phyloP scores from a whole-genome alignment of 2,888 invertebrate species.

The Tetropium fuscum region DNA sequence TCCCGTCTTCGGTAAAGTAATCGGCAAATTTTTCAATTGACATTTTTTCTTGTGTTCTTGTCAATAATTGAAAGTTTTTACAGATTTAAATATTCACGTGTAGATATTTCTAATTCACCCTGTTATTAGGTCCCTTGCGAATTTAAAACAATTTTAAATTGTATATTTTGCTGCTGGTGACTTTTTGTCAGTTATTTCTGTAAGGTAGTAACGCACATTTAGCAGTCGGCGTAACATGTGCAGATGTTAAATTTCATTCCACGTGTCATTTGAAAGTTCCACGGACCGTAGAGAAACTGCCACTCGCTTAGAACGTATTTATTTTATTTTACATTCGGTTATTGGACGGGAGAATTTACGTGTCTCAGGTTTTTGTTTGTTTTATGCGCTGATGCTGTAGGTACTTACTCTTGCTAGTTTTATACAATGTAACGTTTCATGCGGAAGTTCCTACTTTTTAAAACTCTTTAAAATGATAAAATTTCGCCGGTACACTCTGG shows the following conservation, averaged over 20 bases:
- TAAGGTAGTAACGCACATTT: not conserved
- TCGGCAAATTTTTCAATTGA: too few species aligned
- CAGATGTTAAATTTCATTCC: slow-evolving; percentile 4
- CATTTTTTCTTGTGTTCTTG: too few species aligned
- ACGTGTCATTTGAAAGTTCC: slow-evolving; percentile 20
- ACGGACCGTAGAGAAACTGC: slow-evolving; percentile 14
- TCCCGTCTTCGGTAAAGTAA: too few species aligned
- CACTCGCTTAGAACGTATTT: slow-evolving; percentile 20
- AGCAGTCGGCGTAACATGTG: not conserved
- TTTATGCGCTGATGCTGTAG: slow-evolving; percentile 23
- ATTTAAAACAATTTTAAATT: too few species aligned
- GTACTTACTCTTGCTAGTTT: slow-evolving; percentile 26
- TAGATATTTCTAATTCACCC: too few species aligned
- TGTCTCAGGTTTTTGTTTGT: slow-evolving; percentile 26
- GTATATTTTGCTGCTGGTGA: too few species aligned
- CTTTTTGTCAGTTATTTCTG: too few species aligned
- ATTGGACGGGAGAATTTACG: slow-evolving; percentile 29
- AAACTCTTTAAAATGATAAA: slow-evolving; percentile 36
- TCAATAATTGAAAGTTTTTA: too few species aligned
- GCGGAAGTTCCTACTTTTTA: slow-evolving; percentile 36
- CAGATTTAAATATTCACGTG: too few species aligned
- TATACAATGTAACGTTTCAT: slow-evolving; percentile 30
- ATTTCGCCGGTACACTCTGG: slow-evolving; percentile 35
- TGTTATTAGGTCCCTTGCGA: too few species aligned
- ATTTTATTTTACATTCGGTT: slow-evolving; percentile 32